phyloP scores from a whole-genome alignment of 2,113 vertebrate genomes.

The Ptychochromis oligacanthus region DNA sequence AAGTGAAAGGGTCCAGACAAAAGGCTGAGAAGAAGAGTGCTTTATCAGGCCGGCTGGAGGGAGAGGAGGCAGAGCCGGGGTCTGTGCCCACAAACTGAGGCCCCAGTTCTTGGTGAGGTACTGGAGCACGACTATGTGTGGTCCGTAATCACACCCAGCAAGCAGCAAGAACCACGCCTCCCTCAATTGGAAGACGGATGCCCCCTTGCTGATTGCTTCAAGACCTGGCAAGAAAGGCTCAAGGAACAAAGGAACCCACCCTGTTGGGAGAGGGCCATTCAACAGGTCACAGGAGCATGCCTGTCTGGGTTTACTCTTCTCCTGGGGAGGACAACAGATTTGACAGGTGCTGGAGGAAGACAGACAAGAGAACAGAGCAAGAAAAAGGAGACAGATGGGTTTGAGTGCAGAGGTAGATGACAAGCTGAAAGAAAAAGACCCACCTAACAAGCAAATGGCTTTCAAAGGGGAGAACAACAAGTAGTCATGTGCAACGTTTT shows the following conservation, averaged over 20 bases:
- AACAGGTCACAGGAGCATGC: constrained; percentile 54
- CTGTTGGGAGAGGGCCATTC: constrained; percentile 45
- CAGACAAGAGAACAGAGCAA: constrained; percentile 20
- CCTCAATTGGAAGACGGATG: constrained; percentile 69
- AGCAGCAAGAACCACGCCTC: constrained; percentile 60
- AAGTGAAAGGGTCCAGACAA: constrained; percentile 73
- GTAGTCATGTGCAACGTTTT: constrained; percentile 32
- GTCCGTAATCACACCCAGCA: constrained; percentile 75
- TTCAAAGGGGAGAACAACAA: constrained; percentile 21
- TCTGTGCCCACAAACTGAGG: constrained; percentile 57
- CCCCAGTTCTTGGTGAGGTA: constrained; percentile 50
- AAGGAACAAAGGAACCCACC: constrained; percentile 62
- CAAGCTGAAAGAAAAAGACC: constrained; percentile 1
- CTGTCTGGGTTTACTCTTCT: constrained; percentile 53
- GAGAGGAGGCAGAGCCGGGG: constrained; percentile 41
- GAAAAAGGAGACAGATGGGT: constrained; percentile 26
- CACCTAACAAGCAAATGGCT: constrained; percentile 4
- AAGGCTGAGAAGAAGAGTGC: constrained; percentile 64
- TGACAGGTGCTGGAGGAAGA: constrained; percentile 71
- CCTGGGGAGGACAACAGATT: constrained; percentile 57
- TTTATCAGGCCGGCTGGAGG: constrained; percentile 43
- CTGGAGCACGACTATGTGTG: constrained; percentile 78
- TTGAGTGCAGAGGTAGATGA: constrained; percentile 30
- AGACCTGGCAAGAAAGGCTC: constrained; percentile 62
- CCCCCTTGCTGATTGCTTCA: constrained; percentile 61